Evolutionary conservation across 2,888 invertebrate genomes (phyloP).

Genomic region (Flexamia atlantica): DNA sequence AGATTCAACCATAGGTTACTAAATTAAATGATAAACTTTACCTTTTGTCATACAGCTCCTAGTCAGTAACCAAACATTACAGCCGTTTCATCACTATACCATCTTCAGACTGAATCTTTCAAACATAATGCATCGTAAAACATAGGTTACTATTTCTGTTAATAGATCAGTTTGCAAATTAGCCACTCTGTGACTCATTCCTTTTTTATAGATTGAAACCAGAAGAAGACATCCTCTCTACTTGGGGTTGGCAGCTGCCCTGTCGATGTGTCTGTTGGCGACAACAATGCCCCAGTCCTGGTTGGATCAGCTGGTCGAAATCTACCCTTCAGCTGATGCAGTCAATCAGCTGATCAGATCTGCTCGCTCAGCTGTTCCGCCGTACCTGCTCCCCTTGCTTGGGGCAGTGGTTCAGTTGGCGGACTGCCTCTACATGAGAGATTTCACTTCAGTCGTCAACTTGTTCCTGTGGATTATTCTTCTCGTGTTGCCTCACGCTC

Average conservation of each 20-base stretch:
- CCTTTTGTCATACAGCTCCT: too few relatives aligned
- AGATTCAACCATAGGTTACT: too few relatives aligned
- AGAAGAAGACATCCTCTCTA: background rate
- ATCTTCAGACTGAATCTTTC: too few relatives aligned
- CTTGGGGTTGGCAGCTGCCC: background rate
- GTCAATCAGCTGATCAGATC: background rate
- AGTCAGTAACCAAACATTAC: too few relatives aligned
- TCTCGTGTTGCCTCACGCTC: slow-evolving; percentile 49
- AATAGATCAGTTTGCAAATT: too few relatives aligned
- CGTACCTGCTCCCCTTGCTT: background rate
- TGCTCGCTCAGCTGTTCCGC: background rate
- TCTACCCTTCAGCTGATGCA: slow-evolving; percentile 1
- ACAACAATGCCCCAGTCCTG: slow-evolving; percentile 9
- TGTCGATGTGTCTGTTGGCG: slow-evolving; percentile 6
- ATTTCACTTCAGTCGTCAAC: slow-evolving; percentile 47
- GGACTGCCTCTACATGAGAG: slow-evolving; percentile 52
- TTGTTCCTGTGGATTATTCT: slow-evolving; percentile 59
- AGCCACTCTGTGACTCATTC: too few relatives aligned
- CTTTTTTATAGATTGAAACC: slow-evolving; percentile 7
- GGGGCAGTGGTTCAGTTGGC: slow-evolving; percentile 46
- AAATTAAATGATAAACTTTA: too few relatives aligned
- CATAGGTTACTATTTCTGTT: too few relatives aligned
- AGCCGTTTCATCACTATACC: too few relatives aligned
- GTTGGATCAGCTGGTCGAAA: background rate
- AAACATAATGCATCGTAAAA: too few relatives aligned